Evolutionary conservation across 2,888 invertebrate species (phyloP).

Genomic region (Acleris emargana): DNA sequence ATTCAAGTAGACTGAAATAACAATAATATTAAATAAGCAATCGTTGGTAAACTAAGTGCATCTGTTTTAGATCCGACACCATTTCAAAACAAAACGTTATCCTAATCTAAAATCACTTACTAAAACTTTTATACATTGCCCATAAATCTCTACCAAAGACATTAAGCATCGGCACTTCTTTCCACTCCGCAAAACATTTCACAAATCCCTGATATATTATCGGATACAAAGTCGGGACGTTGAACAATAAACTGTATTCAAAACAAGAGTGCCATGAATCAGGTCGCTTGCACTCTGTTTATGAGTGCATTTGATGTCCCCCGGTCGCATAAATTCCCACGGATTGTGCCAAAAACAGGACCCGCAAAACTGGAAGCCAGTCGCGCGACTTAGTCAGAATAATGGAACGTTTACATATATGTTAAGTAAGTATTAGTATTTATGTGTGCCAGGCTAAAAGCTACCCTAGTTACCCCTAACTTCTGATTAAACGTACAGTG

Average conservation of each 20-base stretch:
- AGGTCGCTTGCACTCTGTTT: slow-evolving; percentile 65
- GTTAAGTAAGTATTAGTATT: background rate
- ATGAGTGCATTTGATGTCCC: slow-evolving; percentile 76
- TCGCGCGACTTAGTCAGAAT: slow-evolving; percentile 12
- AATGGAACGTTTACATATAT: slow-evolving; percentile 6
- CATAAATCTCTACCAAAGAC: slow-evolving; percentile 1
- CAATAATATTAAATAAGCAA: no score
- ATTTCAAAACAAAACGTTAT: no score
- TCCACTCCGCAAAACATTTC: slow-evolving; percentile 23
- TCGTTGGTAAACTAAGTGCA: no score
- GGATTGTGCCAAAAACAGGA: slow-evolving; percentile 69
- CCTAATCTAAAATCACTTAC: no score
- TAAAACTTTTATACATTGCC: slow-evolving; percentile 1
- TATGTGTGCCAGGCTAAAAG: background rate
- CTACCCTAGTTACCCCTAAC: no score
- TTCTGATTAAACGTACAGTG: no score
- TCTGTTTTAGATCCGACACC: no score
- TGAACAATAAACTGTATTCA: slow-evolving; percentile 61
- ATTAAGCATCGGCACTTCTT: slow-evolving; percentile 23
- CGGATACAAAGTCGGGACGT: slow-evolving; percentile 34
- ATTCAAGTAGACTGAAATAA: no score
- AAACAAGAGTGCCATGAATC: slow-evolving; percentile 64
- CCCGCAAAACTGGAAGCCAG: slow-evolving; percentile 47
- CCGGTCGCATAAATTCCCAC: slow-evolving; percentile 69
- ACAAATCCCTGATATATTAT: slow-evolving; percentile 36